phyloP scores from a whole-genome alignment of 2,888 invertebrate genomes.

The Sabatieria punctata region DNA sequence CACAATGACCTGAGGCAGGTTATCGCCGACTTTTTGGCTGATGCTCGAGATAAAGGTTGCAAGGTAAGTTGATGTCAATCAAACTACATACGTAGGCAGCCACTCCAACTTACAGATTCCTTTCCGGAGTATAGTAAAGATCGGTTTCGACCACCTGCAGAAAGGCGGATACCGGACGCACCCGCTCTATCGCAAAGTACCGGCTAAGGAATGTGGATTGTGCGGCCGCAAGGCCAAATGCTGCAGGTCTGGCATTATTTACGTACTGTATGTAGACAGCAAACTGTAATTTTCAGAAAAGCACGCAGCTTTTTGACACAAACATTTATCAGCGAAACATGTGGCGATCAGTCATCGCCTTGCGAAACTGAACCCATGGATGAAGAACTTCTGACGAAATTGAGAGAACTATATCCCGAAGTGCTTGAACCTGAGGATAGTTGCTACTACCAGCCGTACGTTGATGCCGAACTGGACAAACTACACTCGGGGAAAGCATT shows the following conservation, averaged over 20 bases:
- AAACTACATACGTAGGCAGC: background rate
- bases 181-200: conserved; percentile 1
- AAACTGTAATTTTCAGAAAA: too few species aligned
- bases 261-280: too few species aligned
- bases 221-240: conserved; percentile 2
- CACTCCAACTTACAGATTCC: background rate
- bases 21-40: background rate
- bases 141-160: too few species aligned
- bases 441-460: background rate
- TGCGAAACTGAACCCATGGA: background rate
- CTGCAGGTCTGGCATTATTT: too few species aligned
- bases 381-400: background rate
- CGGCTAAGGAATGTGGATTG: background rate
- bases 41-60: background rate
- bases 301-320: background rate
- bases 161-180: background rate
- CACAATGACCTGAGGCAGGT: background rate
- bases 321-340: background rate
- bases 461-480: background rate
- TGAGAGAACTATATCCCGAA: background rate
- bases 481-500: background rate
- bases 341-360: background rate
- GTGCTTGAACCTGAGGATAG: background rate
- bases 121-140: too few species aligned
- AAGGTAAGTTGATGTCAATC: background rate